Percentiles rank a stretch among this genome's conserved stretches.
Conservation (phyloP, 2,888 invertebrate genomes). For the Adelphocoris suturalis region DNA sequence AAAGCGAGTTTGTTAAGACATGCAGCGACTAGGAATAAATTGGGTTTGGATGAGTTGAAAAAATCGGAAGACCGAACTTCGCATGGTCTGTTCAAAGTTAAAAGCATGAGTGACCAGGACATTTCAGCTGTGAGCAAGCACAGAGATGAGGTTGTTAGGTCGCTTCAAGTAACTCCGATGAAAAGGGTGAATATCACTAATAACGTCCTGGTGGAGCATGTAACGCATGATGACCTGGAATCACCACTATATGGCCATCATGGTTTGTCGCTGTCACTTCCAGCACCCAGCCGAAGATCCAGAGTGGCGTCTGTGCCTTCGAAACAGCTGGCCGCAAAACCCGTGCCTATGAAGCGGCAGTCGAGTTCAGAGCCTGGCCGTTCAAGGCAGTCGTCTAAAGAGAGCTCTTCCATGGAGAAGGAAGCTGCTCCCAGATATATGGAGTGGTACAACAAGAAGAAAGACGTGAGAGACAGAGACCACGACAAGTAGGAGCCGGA, state of each 20-base stretch:
- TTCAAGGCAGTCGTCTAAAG: constrained; percentile 63
- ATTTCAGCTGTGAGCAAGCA: constrained; percentile 57
- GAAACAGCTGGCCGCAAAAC: not conserved
- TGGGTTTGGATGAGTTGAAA: constrained; percentile 61
- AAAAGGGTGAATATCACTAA: constrained; percentile 73
- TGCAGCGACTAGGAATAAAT: constrained; percentile 67
- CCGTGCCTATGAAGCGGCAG: constrained; percentile 44
- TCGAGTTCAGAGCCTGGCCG: constrained; percentile 64
- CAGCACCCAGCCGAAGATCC: not conserved
- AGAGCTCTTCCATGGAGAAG: constrained; percentile 77
- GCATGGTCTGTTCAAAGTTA: constrained; percentile 54
- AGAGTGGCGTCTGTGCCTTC: constrained; percentile 67
- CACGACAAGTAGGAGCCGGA: constrained; percentile 64
- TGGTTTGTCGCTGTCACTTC: constrained; percentile 19
- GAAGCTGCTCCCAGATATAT: constrained; percentile 83
- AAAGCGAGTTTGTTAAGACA: constrained; percentile 74
- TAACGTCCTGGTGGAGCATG: constrained; percentile 71
- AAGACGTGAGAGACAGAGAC: constrained; percentile 59
- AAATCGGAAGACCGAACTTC: constrained; percentile 3
- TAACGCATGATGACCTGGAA: constrained; percentile 68
- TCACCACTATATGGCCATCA: not conserved
- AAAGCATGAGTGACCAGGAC: constrained; percentile 73
- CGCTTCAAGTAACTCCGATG: constrained; percentile 73
- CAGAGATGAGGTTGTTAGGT: constrained; percentile 67
- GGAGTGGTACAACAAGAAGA: constrained; percentile 85